Base-by-base conservation (phyloP, 2,113 vertebrate genomes). In the Trichomycterus rosablanca region DNA sequence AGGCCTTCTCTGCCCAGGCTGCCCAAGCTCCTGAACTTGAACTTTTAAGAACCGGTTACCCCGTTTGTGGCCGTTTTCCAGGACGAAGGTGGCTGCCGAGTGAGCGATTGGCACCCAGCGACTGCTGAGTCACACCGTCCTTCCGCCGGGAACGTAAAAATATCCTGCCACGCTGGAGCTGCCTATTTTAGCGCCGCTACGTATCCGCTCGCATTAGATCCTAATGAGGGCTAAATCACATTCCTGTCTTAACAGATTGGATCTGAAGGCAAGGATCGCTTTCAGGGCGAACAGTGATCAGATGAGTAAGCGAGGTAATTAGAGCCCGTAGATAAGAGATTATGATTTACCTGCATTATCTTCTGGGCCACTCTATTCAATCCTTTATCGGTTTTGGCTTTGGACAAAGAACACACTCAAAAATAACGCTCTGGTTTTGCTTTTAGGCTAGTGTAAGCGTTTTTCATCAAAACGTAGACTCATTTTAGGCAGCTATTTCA, bases 171-270 rank as follows among this genome's bases (percentile, higher is more conserved):
- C 3, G 10, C 9, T 52, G 12, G 2, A 15, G 12, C 4, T 6
- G 35, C 11, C 24, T 1, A 2, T 34, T 43, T 43, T 22, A 23
- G 14, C 9, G 22, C 37, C 11, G 26, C 24, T 35, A 34, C 26
- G 35, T 22, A 22, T 58, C 8, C 34, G 49, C 22, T 16, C 3
- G n/a, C 26, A 12, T 24, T 11, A 18, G 14, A 30, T 30, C 16
- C 9, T 54, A 63, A 54, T 26, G 28, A 55, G 26, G 34, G 26
- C 28, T 55, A 20, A 55, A 49, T 66, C 34, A 50, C 32, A 40
- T 30, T 32, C 24, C 44, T 50, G 54, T 18, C 16, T 57, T n/a
- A 39, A 24, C 43, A 24, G 16, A 59, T 59, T 24, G 26, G 16
- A 50, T 59, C 10, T 30, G n/a, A 59, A 26, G 45, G 18, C 50